phyloP scores from a whole-genome alignment of 1,140 invertebrate species.

The Bombus pascuorum region DNA sequence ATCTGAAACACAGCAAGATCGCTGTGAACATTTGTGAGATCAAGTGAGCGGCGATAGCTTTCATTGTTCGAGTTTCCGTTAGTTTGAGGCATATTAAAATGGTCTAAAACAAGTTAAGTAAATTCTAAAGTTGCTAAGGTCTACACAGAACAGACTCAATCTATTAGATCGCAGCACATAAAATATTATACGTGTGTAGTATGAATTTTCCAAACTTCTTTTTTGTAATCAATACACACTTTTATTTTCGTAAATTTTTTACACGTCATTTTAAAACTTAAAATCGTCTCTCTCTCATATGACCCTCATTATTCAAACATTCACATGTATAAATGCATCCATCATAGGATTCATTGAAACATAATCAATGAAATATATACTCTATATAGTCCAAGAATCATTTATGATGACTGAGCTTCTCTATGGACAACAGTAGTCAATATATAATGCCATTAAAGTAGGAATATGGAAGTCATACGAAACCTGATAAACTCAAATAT shows the following conservation, averaged over 20 bases:
- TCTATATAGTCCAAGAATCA: neutral
- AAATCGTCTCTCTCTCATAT: too few relatives aligned
- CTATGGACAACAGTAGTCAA: too few relatives aligned
- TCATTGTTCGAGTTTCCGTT: neutral
- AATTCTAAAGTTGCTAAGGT: neutral
- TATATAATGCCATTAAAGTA: too few relatives aligned
- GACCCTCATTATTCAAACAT: too few relatives aligned
- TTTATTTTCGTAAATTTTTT: neutral
- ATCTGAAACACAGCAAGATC: constrained; percentile 28
- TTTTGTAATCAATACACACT: neutral
- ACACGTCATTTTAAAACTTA: neutral
- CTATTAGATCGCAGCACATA: neutral
- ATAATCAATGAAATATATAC: neutral
- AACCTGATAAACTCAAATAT: too few relatives aligned
- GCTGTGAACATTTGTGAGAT: constrained; percentile 1
- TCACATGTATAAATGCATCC: neutral
- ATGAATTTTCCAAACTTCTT: neutral
- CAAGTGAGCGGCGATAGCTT: neutral
- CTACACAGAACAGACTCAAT: neutral
- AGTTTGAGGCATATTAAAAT: neutral
- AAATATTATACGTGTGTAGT: neutral
- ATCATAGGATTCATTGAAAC: neutral
- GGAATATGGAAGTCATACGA: too few relatives aligned
- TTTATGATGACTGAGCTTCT: too few relatives aligned
- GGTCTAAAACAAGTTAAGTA: too few relatives aligned